phyloP scores from a whole-genome alignment of 2,113 vertebrate genomes.

The Clarias macrocephalus region DNA sequence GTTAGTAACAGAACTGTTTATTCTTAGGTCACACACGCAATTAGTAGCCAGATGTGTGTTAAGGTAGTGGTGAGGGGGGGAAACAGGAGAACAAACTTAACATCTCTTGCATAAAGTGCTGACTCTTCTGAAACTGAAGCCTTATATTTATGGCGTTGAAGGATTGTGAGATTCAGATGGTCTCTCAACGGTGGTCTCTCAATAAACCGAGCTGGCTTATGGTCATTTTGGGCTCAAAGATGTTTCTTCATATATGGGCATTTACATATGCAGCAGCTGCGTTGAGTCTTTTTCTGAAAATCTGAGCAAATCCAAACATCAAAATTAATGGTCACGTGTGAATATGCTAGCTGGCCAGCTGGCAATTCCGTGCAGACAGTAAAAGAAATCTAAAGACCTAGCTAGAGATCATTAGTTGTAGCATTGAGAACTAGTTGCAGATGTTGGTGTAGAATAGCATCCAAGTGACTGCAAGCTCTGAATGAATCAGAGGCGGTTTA shows the following conservation, averaged over 20 bases:
- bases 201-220: slow-evolving; percentile 18
- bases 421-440: slow-evolving; percentile 30
- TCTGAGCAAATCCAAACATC: not conserved
- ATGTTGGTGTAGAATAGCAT: slow-evolving; percentile 11
- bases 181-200: slow-evolving; percentile 1
- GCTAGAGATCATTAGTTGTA: slow-evolving; percentile 19
- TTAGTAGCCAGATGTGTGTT: slow-evolving; percentile 52
- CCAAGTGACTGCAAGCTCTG: slow-evolving; percentile 22
- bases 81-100: slow-evolving; percentile 41
- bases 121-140: slow-evolving; percentile 25
- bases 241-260: slow-evolving; percentile 21
- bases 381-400: slow-evolving; percentile 28
- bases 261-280: slow-evolving; percentile 42
- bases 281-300: not conserved
- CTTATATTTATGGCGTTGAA: not conserved
- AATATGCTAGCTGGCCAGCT: not conserved
- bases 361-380: not conserved
- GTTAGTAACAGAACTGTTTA: slow-evolving; percentile 39
- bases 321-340: slow-evolving; percentile 4
- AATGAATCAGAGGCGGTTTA: slow-evolving; percentile 49
- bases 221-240: not conserved
- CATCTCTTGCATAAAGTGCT: not conserved
- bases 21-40: slow-evolving; percentile 32
- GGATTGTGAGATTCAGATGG: not conserved
- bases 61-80: not conserved